phyloP scores from a whole-genome alignment of 2,888 invertebrate genomes.

The Clivina fossor region DNA sequence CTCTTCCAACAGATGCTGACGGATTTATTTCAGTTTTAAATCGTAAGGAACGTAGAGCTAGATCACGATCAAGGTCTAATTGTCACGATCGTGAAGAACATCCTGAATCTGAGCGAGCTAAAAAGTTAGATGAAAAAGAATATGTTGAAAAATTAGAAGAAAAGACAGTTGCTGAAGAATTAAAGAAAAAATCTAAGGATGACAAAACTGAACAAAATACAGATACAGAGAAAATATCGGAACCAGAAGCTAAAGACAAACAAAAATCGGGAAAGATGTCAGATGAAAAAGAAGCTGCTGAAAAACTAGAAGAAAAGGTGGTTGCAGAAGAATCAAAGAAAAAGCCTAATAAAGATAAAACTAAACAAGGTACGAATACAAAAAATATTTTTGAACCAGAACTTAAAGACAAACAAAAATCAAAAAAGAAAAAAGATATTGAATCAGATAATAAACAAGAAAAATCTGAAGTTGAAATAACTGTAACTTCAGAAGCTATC shows the following conservation, averaged over 20 bases:
- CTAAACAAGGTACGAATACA: neutral
- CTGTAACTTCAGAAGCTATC: slow-evolving; percentile 28
- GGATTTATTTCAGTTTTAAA: slow-evolving; percentile 45
- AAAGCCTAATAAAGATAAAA: neutral
- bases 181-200: slow-evolving; percentile 13
- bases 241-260: slow-evolving; percentile 5
- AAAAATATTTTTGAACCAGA: neutral
- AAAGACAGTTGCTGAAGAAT: slow-evolving; percentile 12
- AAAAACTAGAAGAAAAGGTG: slow-evolving; percentile 12
- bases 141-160: slow-evolving; percentile 9
- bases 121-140: slow-evolving; percentile 16
- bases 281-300: slow-evolving; percentile 6
- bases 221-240: neutral
- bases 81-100: slow-evolving; percentile 26
- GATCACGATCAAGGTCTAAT: slow-evolving; percentile 45
- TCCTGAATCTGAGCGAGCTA: slow-evolving; percentile 16
- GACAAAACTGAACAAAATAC: neutral
- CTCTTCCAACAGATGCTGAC: slow-evolving; percentile 41
- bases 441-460: slow-evolving; percentile 1
- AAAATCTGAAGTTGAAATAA: slow-evolving; percentile 27
- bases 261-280: slow-evolving; percentile 10
- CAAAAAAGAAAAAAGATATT: slow-evolving; percentile 8
- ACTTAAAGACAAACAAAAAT: slow-evolving; percentile 10
- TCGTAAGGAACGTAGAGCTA: slow-evolving; percentile 43
- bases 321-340: slow-evolving; percentile 5